Conservation (phyloP, 1,140 invertebrate genomes). For the Macrobrachium rosenbergii region DNA sequence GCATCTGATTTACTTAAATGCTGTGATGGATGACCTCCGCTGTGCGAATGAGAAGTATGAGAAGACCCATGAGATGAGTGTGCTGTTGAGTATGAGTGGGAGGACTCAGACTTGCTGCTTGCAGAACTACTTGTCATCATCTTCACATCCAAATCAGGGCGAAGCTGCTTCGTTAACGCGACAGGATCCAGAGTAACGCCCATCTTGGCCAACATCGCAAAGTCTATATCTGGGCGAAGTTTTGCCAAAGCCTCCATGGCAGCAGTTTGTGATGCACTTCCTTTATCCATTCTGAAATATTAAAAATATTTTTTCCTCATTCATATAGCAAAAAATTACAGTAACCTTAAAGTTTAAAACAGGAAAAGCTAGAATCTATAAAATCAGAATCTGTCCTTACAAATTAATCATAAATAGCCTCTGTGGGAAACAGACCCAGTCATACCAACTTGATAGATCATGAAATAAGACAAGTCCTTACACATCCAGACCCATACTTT, state of each 20-base stretch:
- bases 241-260: conserved; percentile 65
- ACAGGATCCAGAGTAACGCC: conserved; percentile 65
- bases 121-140: conserved; percentile 57
- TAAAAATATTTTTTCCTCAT: background rate
- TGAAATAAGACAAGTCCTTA: too few species aligned
- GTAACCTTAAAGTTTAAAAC: too few species aligned
- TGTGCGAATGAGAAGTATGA: conserved; percentile 53
- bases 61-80: conserved; percentile 54
- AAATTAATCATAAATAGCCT: too few species aligned
- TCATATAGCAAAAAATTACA: background rate
- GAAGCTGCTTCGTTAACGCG: conserved; percentile 58
- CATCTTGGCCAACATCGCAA: conserved; percentile 64
- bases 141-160: conserved; percentile 64
- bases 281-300: conserved; percentile 49
- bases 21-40: conserved; percentile 27
- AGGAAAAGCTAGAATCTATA: too few species aligned
- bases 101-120: conserved; percentile 57
- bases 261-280: conserved; percentile 58
- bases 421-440: too few species aligned
- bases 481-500: too few species aligned
- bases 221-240: conserved; percentile 64
- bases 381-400: too few species aligned
- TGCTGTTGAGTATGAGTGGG: conserved; percentile 53
- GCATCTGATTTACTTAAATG: conserved; percentile 64
- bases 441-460: too few species aligned